Percentiles rank a stretch among this genome's conserved stretches.
Evolutionary conservation across 2,888 invertebrate species (phyloP).

Genomic region (Drosophila koepferae): DNA sequence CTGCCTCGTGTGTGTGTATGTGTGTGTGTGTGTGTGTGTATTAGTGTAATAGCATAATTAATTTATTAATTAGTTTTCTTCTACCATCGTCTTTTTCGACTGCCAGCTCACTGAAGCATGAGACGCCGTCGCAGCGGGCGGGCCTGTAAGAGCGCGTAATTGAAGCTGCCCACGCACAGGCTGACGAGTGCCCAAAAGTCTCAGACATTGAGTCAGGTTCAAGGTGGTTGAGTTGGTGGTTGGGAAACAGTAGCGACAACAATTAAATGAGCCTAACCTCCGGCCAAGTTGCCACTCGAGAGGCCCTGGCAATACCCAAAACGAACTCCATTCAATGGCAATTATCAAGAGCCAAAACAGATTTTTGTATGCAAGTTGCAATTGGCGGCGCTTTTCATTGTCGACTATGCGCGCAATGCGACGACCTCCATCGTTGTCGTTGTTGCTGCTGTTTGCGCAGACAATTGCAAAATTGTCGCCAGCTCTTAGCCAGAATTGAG

Average conservation of each 20-base stretch:
- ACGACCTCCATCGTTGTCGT: slow-evolving; percentile 71
- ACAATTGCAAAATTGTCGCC: slow-evolving; percentile 83
- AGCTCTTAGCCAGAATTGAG: slow-evolving; percentile 50
- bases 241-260: slow-evolving; percentile 62
- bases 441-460: slow-evolving; percentile 45
- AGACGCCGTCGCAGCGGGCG: slow-evolving; percentile 51
- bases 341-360: slow-evolving; percentile 74
- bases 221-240: slow-evolving; percentile 42
- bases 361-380: slow-evolving; percentile 80
- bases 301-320: neutral
- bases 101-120: slow-evolving; percentile 58
- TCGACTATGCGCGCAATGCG: slow-evolving; percentile 74
- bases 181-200: slow-evolving; percentile 10
- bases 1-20: too few species aligned
- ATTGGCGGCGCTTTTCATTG: slow-evolving; percentile 79
- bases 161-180: slow-evolving; percentile 74
- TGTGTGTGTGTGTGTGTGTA: slow-evolving; percentile 35
- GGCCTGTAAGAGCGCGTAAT: slow-evolving; percentile 57
- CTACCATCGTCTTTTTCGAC: slow-evolving; percentile 28
- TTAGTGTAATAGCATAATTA: slow-evolving; percentile 80
- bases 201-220: slow-evolving; percentile 48
- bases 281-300: neutral
- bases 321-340: slow-evolving; percentile 50
- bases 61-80: slow-evolving; percentile 80
- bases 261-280: slow-evolving; percentile 62